Base-by-base conservation (phyloP, 2,797 vertebrate species). In the Sarcoramphus papa region DNA sequence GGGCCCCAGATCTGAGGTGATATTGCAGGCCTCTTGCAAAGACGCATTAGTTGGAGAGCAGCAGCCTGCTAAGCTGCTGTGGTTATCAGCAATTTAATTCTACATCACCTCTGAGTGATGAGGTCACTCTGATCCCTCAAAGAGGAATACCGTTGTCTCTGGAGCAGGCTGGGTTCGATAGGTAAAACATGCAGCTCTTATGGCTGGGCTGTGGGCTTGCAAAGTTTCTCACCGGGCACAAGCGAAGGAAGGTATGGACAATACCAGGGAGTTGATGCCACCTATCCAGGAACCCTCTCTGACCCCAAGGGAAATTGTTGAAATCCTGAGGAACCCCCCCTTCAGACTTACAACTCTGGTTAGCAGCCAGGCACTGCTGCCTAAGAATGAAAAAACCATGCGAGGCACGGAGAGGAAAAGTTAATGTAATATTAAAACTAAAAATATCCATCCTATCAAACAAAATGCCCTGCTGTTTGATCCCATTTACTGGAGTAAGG, bases 401-500 rank as follows among this genome's bases (percentile, higher is more conserved):
- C 47, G 9, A 96, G 60, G 37, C 75, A 70, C 4, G 14, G 84
- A 94, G 91, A 96, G 75, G 90, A 95, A 96, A 92, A 51, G 57
- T 68, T 94, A 95, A 96, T 93, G 95, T 60, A 85, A 80, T 73
- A 95, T 96, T 96, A 96, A 96, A 97, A 90, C 80, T 69, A 90
- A 95, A 97, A 97, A 95, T 93, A 93, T 90, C 93, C 83, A 81
- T 93, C 95, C 86, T 95, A 95, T 96, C 95, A 94, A 97, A 90
- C 93, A 92, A 97, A 97, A 95, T 96, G 96, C 93, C 94, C 96
- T 75, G 70, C 92, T 95, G 85, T 96, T 98, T 98, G 97, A 97
- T 97, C 97, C 91, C 97, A 96, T 98, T 98, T 97, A 96, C 95
- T 89, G 92, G 85, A 97, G 95, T 96, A 97, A 97, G 92, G 96